Percentiles rank a stretch among this genome's conserved stretches.
phyloP scores from a whole-genome alignment of 2,888 invertebrate species.

The Latheticus oryzae region DNA sequence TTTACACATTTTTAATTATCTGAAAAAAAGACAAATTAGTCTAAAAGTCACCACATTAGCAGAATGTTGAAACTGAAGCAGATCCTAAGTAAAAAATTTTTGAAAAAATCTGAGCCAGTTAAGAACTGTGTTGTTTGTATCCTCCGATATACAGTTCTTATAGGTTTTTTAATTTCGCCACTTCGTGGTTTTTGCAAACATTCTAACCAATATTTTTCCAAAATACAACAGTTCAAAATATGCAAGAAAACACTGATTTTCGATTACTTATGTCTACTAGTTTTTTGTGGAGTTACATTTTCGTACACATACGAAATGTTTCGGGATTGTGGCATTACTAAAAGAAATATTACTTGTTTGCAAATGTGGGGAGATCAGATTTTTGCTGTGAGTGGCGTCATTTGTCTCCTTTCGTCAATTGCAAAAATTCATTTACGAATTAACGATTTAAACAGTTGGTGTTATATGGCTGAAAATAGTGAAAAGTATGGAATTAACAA shows the following conservation, averaged over 20 bases:
- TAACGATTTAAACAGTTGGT: slow-evolving; percentile 22
- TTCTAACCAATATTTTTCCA: slow-evolving; percentile 21
- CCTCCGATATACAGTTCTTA: slow-evolving; percentile 4
- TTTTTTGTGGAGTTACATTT: slow-evolving; percentile 6
- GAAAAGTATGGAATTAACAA: slow-evolving; percentile 10
- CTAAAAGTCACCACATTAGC: no score
- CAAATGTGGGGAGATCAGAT: slow-evolving; percentile 30
- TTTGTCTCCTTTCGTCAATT: slow-evolving; percentile 3
- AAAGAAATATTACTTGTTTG: slow-evolving; percentile 20
- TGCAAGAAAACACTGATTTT: slow-evolving; percentile 3
- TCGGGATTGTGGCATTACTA: slow-evolving; percentile 1
- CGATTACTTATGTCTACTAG: slow-evolving; percentile 1
- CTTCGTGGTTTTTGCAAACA: slow-evolving; percentile 35
- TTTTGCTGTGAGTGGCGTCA: slow-evolving; percentile 6
- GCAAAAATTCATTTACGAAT: neutral
- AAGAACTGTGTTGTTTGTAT: slow-evolving; percentile 29
- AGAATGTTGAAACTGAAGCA: neutral
- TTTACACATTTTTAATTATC: no score
- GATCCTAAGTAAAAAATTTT: no score
- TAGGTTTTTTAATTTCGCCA: slow-evolving; percentile 21
- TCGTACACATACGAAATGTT: slow-evolving; percentile 6
- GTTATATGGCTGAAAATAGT: slow-evolving; percentile 9
- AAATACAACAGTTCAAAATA: slow-evolving; percentile 15
- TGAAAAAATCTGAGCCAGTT: neutral
- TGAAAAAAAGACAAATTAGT: no score